Conservation (phyloP, 2,888 invertebrate genomes). For the Encarsia formosa region DNA sequence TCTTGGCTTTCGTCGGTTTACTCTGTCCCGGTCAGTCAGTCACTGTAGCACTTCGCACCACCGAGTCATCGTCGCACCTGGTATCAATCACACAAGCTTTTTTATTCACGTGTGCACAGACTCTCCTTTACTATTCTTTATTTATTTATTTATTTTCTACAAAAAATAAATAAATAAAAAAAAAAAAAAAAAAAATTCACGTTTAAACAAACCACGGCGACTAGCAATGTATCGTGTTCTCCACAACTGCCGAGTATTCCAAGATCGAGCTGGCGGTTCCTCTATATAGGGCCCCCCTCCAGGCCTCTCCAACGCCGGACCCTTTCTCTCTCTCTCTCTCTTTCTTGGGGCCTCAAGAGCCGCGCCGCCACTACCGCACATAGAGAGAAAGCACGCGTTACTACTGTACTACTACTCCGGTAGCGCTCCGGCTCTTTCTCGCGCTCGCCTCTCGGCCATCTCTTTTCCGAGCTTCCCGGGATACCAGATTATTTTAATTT, state of each 20-base stretch:
- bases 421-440: neutral
- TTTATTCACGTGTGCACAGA: too few relatives aligned
- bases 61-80: constrained; percentile 19
- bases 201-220: too few relatives aligned
- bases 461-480: too few relatives aligned
- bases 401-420: neutral
- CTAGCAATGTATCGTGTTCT: too few relatives aligned
- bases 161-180: too few relatives aligned
- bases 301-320: constrained; percentile 1
- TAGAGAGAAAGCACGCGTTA: constrained; percentile 23
- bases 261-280: constrained; percentile 15
- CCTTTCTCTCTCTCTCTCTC: constrained; percentile 4
- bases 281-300: constrained; percentile 28
- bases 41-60: constrained; percentile 24
- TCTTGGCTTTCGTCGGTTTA: neutral
- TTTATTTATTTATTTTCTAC: too few relatives aligned
- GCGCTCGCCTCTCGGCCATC: too few relatives aligned
- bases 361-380: constrained; percentile 1
- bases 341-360: neutral
- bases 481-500: too few relatives aligned
- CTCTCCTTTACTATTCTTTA: too few relatives aligned
- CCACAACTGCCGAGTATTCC: too few relatives aligned
- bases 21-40: constrained; percentile 1
- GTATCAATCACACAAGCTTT: neutral
- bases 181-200: too few relatives aligned